Conservation (phyloP, 2,888 invertebrate species). For the Brachycybe producta region DNA sequence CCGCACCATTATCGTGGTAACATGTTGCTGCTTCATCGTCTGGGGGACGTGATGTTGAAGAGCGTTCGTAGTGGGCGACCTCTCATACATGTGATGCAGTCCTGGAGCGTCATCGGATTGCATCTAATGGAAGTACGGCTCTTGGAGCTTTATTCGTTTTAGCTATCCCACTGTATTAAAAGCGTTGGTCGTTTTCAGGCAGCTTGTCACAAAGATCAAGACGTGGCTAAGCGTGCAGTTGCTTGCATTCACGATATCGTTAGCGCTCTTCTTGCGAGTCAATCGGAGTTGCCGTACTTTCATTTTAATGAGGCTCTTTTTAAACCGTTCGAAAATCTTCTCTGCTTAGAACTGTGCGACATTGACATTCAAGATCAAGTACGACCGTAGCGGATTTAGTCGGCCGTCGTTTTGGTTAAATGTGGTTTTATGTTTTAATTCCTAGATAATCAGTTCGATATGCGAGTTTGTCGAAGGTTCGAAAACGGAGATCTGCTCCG, state of each 20-base stretch:
- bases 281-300: conserved; percentile 79
- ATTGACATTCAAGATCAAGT: conserved; percentile 74
- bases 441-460: conserved; percentile 78
- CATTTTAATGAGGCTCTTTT: conserved; percentile 90
- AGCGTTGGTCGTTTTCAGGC: conserved; percentile 44
- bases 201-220: conserved; percentile 76
- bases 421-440: background rate
- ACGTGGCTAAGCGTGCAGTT: conserved; percentile 79
- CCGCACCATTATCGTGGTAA: conserved; percentile 9
- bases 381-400: conserved; percentile 20
- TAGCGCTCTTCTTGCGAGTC: conserved; percentile 70
- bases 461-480: conserved; percentile 94
- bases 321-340: conserved; percentile 86
- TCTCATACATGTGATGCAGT: conserved; percentile 76
- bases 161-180: conserved; percentile 5
- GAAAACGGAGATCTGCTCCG: conserved; percentile 81
- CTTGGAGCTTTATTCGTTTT: background rate
- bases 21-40: conserved; percentile 49
- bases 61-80: conserved; percentile 77
- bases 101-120: conserved; percentile 81
- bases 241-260: conserved; percentile 79
- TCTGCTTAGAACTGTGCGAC: conserved; percentile 85
- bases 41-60: conserved; percentile 76
- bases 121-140: conserved; percentile 74
- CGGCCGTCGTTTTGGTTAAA: background rate